These are phyloP conservation scores for Mamestra brassicae DNA, from an alignment of 2,888 invertebrate genomes.

Conservation along the genomic window DNA sequence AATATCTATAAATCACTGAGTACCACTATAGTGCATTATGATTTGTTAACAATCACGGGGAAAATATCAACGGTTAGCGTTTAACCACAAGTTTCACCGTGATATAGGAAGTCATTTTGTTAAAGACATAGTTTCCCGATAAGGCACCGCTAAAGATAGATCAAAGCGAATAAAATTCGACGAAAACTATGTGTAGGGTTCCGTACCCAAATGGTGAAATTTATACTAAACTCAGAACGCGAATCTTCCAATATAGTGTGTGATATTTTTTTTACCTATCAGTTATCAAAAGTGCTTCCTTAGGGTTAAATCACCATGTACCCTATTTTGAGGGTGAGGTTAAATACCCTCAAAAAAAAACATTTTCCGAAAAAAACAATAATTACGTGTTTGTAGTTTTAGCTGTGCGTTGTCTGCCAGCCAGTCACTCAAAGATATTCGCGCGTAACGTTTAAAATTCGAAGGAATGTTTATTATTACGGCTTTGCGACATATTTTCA, in stretches of 20 bases:
- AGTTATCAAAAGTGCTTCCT: neutral
- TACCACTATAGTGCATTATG: slow-evolving; percentile 33
- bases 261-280: too few relatives aligned
- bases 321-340: too few relatives aligned
- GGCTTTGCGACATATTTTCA: slow-evolving; percentile 9
- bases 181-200: neutral
- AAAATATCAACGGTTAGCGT: slow-evolving; percentile 36
- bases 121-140: slow-evolving; percentile 10
- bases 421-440: neutral
- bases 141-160: neutral
- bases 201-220: neutral
- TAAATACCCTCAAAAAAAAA: too few relatives aligned
- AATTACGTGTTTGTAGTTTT: neutral
- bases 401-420: neutral
- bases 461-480: neutral
- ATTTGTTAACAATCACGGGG: slow-evolving; percentile 44
- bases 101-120: slow-evolving; percentile 32
- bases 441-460: neutral
- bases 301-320: too few relatives aligned
- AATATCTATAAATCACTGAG: slow-evolving; percentile 50
- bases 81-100: slow-evolving; percentile 44
- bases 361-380: too few relatives aligned
- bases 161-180: neutral
- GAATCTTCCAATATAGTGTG: neutral
- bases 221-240: neutral